These are phyloP conservation scores for Phylloscopus collybita DNA, from an alignment of 2,797 vertebrate genomes.

Conservation along the genomic window DNA sequence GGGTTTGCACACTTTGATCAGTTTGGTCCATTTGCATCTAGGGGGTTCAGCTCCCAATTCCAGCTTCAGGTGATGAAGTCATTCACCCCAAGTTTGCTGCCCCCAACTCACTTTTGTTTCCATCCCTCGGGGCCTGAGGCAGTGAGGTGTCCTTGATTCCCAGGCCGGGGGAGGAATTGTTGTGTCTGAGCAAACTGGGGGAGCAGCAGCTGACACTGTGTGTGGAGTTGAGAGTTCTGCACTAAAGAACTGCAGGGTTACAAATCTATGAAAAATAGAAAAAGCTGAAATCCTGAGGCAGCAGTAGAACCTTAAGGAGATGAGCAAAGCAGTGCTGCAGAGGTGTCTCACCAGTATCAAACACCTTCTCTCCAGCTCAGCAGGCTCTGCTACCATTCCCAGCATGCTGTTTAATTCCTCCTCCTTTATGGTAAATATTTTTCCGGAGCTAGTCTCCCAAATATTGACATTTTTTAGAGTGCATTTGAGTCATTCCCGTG, in stretches of 20 bases:
- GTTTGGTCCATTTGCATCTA: background rate
- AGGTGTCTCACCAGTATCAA: background rate
- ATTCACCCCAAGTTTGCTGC: background rate
- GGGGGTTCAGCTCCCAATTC: background rate
- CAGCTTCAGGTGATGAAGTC: background rate
- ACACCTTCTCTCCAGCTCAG: background rate
- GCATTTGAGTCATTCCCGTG: background rate
- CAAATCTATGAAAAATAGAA: accelerated
- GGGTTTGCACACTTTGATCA: background rate
- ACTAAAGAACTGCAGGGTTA: background rate
- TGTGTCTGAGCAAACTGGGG: background rate
- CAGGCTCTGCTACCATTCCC: background rate
- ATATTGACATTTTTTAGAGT: background rate
- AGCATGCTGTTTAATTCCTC: background rate
- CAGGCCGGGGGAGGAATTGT: background rate
- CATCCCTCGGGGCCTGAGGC: background rate
- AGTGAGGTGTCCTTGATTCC: background rate
- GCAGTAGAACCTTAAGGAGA: background rate
- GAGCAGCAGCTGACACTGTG: background rate
- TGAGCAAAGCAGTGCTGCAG: background rate
- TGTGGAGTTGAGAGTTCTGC: background rate
- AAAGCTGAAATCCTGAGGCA: background rate
- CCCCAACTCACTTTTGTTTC: background rate
- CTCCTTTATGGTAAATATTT: background rate
- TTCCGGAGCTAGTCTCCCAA: background rate